phyloP scores from a whole-genome alignment of 2,113 vertebrate genomes.

The Oophaga pumilio region DNA sequence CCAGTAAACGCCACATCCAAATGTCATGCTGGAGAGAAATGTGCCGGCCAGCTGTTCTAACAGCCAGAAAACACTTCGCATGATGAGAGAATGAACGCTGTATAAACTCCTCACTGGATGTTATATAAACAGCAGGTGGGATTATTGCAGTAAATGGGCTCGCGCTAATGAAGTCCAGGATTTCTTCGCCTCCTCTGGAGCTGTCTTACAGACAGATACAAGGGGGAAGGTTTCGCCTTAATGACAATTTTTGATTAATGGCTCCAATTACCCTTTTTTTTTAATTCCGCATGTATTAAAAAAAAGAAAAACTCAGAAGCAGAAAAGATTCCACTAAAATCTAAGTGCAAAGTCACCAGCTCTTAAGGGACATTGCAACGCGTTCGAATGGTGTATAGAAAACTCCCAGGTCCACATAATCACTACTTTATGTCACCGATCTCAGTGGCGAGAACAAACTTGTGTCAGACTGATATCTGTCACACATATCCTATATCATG shows the following conservation, averaged over 20 bases:
- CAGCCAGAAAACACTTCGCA: constrained; percentile 2
- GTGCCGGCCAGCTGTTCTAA: constrained; percentile 39
- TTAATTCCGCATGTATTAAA: not conserved
- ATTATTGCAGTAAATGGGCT: constrained; percentile 17
- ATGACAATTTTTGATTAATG: not conserved
- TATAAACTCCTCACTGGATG: constrained; percentile 43
- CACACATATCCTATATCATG: too few relatives aligned
- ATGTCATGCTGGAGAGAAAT: constrained; percentile 9
- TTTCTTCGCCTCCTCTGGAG: not conserved
- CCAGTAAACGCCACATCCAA: not conserved
- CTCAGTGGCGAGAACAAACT: too few relatives aligned
- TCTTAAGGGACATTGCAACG: too few relatives aligned
- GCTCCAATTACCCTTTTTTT: not conserved
- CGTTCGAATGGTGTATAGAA: too few relatives aligned
- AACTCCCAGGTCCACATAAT: too few relatives aligned
- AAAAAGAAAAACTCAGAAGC: too few relatives aligned
- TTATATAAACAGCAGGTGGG: constrained; percentile 56
- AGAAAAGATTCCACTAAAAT: too few relatives aligned
- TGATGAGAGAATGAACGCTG: constrained; percentile 43
- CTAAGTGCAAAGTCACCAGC: too few relatives aligned
- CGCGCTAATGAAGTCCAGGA: constrained; percentile 36
- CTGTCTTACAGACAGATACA: not conserved
- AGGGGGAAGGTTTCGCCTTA: not conserved
- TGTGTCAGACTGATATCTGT: too few relatives aligned
- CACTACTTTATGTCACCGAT: too few relatives aligned